phyloP scores from a whole-genome alignment of 2,113 vertebrate genomes.

The Gavia stellata region DNA sequence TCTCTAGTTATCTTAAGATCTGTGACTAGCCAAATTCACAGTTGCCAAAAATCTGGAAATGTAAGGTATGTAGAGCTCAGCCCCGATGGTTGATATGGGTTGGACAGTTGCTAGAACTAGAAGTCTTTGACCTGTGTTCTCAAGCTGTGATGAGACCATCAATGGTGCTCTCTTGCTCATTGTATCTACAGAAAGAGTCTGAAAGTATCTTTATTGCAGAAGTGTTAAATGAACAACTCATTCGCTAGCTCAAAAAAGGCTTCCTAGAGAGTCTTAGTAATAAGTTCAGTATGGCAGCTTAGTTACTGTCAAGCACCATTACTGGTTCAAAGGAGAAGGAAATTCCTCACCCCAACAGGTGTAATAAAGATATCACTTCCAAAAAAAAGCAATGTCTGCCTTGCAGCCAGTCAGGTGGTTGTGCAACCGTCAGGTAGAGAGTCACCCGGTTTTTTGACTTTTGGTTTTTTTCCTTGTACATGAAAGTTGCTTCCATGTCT shows the following conservation, averaged over 20 bases:
- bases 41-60: neutral
- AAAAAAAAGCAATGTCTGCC: neutral
- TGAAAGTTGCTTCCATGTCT: neutral
- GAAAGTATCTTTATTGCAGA: neutral
- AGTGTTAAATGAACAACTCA: neutral
- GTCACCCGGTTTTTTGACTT: accelerated
- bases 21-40: too few relatives aligned
- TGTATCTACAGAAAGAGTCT: neutral
- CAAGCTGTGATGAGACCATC: neutral
- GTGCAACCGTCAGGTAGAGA: neutral
- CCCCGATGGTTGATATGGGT: accelerated
- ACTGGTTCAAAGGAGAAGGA: neutral
- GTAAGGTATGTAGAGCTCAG: neutral
- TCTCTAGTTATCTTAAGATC: neutral
- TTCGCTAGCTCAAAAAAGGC: neutral
- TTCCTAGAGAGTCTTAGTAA: neutral
- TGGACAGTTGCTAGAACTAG: neutral
- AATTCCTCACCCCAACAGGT: neutral
- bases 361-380: neutral
- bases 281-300: neutral
- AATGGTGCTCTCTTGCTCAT: neutral
- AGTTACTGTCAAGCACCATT: neutral
- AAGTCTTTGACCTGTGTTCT: neutral
- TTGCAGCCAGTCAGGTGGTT: neutral
- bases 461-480: neutral